A percentile compares a stretch with the other conserved stretches of the same genome.
Evolutionary conservation across 2,888 invertebrate genomes (phyloP).

Genomic region (Patella pellucida): DNA sequence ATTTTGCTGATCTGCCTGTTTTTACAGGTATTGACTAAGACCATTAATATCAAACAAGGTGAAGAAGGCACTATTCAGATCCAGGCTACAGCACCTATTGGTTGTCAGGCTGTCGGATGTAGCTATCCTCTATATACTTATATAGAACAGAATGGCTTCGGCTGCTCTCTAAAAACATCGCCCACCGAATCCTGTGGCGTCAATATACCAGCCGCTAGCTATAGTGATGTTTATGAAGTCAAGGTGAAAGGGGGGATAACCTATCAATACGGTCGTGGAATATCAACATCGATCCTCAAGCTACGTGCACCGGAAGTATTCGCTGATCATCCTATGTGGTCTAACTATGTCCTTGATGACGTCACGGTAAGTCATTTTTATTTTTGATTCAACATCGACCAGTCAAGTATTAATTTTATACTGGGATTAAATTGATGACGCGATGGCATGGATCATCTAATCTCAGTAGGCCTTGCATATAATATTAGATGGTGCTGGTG

Average conservation of each 20-base stretch:
- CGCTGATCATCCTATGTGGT: background rate
- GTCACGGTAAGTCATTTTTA: background rate
- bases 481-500: too few species aligned
- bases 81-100: slow-evolving; percentile 1
- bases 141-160: background rate
- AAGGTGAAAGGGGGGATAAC: background rate
- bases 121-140: background rate
- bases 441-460: too few species aligned
- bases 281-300: background rate
- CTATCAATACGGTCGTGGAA: background rate
- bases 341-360: background rate
- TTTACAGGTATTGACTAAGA: background rate
- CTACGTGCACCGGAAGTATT: background rate
- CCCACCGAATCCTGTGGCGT: background rate
- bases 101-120: background rate
- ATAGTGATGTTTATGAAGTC: background rate
- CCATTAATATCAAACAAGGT: background rate
- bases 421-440: too few species aligned
- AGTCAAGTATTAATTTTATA: too few species aligned
- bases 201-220: background rate
- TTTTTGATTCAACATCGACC: too few species aligned
- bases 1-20: too few species aligned
- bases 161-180: background rate
- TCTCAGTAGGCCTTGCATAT: too few species aligned
- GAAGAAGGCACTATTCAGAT: background rate